Base-by-base conservation (phyloP, 2,888 invertebrate genomes). In the Pseudanteris insignis region DNA sequence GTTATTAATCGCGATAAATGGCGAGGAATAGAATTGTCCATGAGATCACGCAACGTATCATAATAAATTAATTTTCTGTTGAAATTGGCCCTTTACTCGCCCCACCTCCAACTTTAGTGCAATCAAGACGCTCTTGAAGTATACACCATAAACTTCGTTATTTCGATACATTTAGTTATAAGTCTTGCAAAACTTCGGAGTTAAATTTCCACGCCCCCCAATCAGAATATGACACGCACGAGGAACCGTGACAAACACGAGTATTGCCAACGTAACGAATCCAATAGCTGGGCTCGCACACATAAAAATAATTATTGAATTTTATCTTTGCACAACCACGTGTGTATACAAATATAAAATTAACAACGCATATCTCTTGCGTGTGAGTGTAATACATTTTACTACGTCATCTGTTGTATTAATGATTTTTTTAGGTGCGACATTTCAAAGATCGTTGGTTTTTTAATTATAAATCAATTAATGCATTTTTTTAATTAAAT, bases 191-290 rank as follows among this genome's bases (percentile, higher is more conserved):
- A 41, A 41, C 30, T 18, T 30, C 29, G 12, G 30, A 18, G 30
- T 29, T 30, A 15, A 41, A 30, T 14, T 4, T 43, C 41, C 43
- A 43, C 43, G 43, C 43, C 43, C 25, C 25, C 18, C n/a, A 43
- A 43, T 43, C 43, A 33, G 43, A 32, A 12, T 25, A 32, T 25
- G 10, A 33, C 33, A 33, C 33, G 14, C 21, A 21, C 9, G 11
- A 18, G 18, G 15, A 29, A 41, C 41, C 29, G 21, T 41, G 13
- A 15, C 30, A 11, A 41, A 41, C 12, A 18, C 3, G 24, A 40
- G 18, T 40, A 14, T 40, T 30, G 13, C 41, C 21, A 18, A 21
- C 21, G n/a, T 30, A 30, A 30, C 30, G 15, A 40, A 40, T 29
- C 40, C 11, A 38, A 26, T 38, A 38, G 38, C 25, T 26, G 26